Evolutionary conservation across 2,113 vertebrate genomes (phyloP).

Genomic region (Cheirogaleus medius): DNA sequence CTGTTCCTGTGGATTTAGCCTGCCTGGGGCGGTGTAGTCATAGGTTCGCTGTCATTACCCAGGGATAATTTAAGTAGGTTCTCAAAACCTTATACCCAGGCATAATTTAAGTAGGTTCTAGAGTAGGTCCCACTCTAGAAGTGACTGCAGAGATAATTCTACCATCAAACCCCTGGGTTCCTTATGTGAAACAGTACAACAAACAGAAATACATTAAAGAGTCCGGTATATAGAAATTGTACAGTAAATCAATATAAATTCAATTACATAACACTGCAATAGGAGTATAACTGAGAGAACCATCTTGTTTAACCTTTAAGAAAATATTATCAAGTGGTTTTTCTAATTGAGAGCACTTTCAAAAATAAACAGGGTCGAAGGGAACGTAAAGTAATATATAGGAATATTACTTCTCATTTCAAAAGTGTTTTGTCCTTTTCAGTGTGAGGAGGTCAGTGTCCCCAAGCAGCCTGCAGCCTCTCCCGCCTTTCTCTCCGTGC

Average conservation of each 20-base stretch:
- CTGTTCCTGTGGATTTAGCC: neutral
- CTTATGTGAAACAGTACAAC: neutral
- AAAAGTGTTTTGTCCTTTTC: conserved; percentile 2
- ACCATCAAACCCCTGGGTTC: neutral
- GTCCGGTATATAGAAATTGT: neutral
- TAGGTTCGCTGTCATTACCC: neutral
- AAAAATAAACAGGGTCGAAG: neutral
- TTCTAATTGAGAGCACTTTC: neutral
- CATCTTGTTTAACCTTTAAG: neutral
- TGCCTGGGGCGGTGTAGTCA: neutral
- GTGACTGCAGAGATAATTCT: neutral
- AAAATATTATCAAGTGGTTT: conserved; percentile 7
- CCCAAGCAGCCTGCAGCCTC: conserved; percentile 20
- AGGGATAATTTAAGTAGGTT: neutral
- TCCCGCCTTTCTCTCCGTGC: neutral
- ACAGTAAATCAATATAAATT: conserved; percentile 17
- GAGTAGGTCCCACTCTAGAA: conserved; percentile 1
- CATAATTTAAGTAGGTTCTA: conserved; percentile 21
- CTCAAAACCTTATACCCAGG: conserved; percentile 10
- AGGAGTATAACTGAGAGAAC: neutral
- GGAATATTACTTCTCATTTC: neutral
- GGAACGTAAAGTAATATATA: neutral
- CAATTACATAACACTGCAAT: neutral
- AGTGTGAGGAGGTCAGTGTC: conserved; percentile 42
- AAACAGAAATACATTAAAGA: neutral